A percentile compares a stretch with the other conserved stretches of the same genome.
These are phyloP conservation scores for Iselma pallidipennis DNA, from an alignment of 2,888 invertebrate species.

Conservation along the genomic window DNA sequence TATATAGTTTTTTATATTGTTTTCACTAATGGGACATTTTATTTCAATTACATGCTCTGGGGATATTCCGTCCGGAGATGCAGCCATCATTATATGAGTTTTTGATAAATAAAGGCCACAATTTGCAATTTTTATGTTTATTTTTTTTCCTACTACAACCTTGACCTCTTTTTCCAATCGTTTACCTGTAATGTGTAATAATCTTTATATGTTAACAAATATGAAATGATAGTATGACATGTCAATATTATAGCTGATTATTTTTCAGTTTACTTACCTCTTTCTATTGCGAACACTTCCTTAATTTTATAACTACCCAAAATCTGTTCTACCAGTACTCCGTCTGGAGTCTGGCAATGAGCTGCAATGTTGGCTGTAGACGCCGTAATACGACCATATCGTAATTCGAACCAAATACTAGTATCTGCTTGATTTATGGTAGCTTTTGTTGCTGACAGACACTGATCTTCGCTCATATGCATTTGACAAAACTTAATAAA, in stretches of 20 bases:
- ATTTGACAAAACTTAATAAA: too few species aligned
- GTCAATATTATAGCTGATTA: too few species aligned
- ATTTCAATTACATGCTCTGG: not conserved
- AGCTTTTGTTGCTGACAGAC: too few species aligned
- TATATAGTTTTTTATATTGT: not conserved
- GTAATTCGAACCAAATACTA: slow-evolving; percentile 11
- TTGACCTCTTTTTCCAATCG: slow-evolving; percentile 1
- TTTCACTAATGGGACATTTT: slow-evolving; percentile 7
- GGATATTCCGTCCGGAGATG: slow-evolving; percentile 3
- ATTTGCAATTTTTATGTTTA: not conserved
- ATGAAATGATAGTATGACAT: too few species aligned
- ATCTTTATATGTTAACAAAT: too few species aligned
- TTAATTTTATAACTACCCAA: slow-evolving; percentile 8
- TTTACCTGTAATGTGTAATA: not conserved
- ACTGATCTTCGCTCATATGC: too few species aligned
- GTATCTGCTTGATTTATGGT: too few species aligned
- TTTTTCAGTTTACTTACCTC: slow-evolving; percentile 1
- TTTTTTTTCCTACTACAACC: not conserved
- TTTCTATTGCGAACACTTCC: slow-evolving; percentile 4
- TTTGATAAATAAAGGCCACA: not conserved
- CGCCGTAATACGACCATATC: slow-evolving; percentile 10
- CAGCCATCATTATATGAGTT: not conserved
- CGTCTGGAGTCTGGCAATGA: slow-evolving; percentile 5
- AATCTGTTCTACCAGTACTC: slow-evolving; percentile 6
- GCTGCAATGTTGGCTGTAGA: slow-evolving; percentile 6